phyloP scores from a whole-genome alignment of 2,888 invertebrate genomes.

The Ochropleura plecta region DNA sequence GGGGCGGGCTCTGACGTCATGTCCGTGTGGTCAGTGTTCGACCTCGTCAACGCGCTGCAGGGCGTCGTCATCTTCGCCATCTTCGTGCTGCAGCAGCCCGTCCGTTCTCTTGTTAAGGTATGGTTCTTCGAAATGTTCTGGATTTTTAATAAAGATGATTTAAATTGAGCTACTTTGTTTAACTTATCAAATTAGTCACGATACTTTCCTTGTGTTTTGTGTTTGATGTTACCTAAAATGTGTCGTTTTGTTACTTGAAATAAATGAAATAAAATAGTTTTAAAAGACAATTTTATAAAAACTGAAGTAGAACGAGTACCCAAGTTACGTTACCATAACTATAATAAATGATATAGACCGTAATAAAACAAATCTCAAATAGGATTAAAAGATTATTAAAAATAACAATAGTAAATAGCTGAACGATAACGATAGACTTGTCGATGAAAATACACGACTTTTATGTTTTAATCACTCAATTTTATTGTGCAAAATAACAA shows the following conservation, averaged over 20 bases:
- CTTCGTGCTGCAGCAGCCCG: conserved; percentile 90
- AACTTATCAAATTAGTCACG: neutral
- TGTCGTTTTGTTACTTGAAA: no score
- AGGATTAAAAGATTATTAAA: neutral
- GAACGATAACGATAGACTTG: neutral
- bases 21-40: conserved; percentile 91
- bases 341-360: no score
- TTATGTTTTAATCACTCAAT: neutral
- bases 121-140: neutral
- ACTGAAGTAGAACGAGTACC: neutral
- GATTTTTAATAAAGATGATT: neutral
- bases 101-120: conserved; percentile 84
- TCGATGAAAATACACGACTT: neutral
- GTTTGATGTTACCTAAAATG: no score
- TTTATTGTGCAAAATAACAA: neutral
- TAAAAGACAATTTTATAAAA: neutral
- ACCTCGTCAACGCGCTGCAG: conserved; percentile 93
- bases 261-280: neutral
- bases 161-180: neutral
- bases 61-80: conserved; percentile 93
- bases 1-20: conserved; percentile 87
- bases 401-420: neutral
- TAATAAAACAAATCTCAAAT: neutral
- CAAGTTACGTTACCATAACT: neutral
- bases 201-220: no score